These are phyloP conservation scores for Enteromius argenteus DNA, from an alignment of 2,797 vertebrate species.

Conservation along the genomic window DNA sequence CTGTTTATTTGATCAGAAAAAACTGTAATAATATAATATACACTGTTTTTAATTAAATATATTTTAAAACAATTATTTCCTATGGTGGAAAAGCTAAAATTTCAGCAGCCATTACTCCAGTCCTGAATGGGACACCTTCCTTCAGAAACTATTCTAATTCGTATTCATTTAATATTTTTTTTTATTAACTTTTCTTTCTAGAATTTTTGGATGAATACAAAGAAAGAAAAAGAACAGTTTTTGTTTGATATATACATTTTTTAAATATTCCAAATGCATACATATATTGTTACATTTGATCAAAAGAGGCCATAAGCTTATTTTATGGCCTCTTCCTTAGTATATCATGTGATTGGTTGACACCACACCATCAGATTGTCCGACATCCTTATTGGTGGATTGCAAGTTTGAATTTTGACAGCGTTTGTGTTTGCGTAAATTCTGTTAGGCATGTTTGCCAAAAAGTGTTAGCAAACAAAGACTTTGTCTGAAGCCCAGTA, in stretches of 20 bases:
- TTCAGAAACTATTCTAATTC: neutral
- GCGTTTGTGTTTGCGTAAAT: neutral
- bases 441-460: neutral
- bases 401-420: neutral
- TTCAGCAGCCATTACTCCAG: neutral
- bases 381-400: neutral
- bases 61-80: neutral
- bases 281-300: neutral
- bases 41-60: neutral
- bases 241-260: neutral
- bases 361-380: neutral
- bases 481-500: neutral
- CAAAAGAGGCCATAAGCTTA: neutral
- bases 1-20: neutral
- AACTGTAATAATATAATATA: neutral
- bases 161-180: neutral
- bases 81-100: neutral
- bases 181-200: neutral
- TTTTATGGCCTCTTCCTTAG: neutral
- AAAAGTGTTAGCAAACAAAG: neutral
- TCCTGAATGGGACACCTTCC: neutral
- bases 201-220: neutral
- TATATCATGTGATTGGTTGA: neutral
- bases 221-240: neutral
- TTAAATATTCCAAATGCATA: neutral